phyloP scores from a whole-genome alignment of 2,888 invertebrate species.

The Conistra vaccinii region DNA sequence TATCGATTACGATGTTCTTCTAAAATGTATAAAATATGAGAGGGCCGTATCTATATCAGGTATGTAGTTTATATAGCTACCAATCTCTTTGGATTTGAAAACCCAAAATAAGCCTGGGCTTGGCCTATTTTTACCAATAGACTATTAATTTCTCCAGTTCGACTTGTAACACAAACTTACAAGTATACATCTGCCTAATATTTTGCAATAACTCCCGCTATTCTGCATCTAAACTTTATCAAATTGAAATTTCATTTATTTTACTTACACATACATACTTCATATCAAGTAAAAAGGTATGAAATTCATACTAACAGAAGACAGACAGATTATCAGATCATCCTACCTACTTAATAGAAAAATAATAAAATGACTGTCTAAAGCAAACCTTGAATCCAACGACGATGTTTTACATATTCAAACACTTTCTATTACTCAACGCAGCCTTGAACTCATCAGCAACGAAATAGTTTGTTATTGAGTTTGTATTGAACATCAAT shows the following conservation, averaged over 20 bases:
- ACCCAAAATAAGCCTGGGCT: neutral
- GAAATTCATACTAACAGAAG: neutral
- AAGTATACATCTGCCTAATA: neutral
- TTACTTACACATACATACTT: neutral
- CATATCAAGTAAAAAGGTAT: neutral
- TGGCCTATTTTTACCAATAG: neutral
- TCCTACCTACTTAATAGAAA: neutral
- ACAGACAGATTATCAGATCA: neutral
- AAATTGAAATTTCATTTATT: neutral
- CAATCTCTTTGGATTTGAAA: neutral
- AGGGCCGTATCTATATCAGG: neutral
- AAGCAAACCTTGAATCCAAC: conserved; percentile 24
- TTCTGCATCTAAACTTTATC: neutral
- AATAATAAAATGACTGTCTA: neutral
- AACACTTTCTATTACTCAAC: conserved; percentile 10
- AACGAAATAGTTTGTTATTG: neutral
- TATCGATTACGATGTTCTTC: neutral
- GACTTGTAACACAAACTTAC: neutral
- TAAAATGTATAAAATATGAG: neutral
- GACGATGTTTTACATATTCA: neutral
- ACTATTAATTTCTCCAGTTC: neutral
- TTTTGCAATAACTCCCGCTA: neutral
- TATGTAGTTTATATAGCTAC: neutral
- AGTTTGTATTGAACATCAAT: conserved; percentile 12
- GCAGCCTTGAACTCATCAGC: conserved; percentile 40